These are phyloP conservation scores for Halcyon badia DNA, from an alignment of 2,797 vertebrate species.

Conservation along the genomic window DNA sequence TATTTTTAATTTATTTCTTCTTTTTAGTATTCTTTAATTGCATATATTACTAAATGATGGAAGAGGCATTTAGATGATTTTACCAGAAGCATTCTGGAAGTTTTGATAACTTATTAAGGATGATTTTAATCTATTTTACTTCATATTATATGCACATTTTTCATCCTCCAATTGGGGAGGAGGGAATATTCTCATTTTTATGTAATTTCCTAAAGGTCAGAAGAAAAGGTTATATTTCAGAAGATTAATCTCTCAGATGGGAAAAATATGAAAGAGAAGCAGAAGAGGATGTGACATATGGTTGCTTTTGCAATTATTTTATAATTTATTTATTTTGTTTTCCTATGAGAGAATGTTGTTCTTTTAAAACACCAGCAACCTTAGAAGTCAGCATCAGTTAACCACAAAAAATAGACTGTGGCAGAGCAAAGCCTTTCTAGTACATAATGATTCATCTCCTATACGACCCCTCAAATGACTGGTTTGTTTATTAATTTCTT, in stretches of 20 bases:
- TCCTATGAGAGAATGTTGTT: neutral
- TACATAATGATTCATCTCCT: neutral
- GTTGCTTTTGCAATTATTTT: conserved; percentile 12
- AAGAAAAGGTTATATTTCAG: conserved; percentile 23
- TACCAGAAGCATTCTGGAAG: neutral
- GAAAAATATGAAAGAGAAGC: neutral
- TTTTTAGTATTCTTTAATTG: conserved; percentile 7
- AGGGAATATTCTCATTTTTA: conserved; percentile 17
- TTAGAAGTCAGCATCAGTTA: neutral
- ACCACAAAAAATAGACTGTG: neutral
- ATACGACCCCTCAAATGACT: neutral
- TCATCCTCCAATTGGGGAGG: neutral
- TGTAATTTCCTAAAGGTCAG: conserved; percentile 57
- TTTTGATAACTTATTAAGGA: conserved; percentile 23
- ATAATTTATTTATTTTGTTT: conserved; percentile 7
- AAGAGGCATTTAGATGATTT: conserved; percentile 2
- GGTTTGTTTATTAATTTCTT: neutral
- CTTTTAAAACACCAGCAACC: neutral
- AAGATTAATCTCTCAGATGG: neutral
- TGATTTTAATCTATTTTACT: conserved; percentile 12
- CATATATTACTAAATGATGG: neutral
- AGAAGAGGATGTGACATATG: neutral
- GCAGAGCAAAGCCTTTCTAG: neutral
- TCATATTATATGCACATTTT: neutral
- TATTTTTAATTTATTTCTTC: neutral